Evolutionary conservation across 2,113 vertebrate genomes (phyloP), one percentile per base, ranked within the genome.

Genomic region (Athene cunicularia): DNA sequence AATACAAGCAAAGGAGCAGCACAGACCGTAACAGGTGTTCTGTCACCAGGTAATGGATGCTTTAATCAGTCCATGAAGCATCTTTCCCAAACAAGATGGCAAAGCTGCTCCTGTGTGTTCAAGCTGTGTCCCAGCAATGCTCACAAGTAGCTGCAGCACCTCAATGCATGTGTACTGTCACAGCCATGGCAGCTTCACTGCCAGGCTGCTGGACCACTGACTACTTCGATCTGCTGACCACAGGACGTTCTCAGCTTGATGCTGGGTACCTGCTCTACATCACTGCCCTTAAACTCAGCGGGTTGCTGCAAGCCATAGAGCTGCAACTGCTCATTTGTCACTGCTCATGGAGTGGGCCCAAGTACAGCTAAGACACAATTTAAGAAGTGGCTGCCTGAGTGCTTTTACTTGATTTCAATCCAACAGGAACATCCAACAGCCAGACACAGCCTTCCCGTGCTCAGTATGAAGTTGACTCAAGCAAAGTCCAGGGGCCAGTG

Each of bases 121-220:
- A 3, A 80, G 62, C 7, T 0, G 28, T 4, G 4, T 23, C 30
- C 33, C 75, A 63, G 71, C 23, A 43, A 68, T 1, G 15, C 32
- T 50, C 28, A 32, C 58, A 39, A 30, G 53, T n/a, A 91, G 83
- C 47, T 55, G 26, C 11, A 55, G 52, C 45, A 60, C 66, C 45
- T 72, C 17, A 11, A 22, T 1, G 14, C 27, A 14, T 1, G 3
- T 1, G 2, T 28, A 7, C 21, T 3, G 12, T n/a, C 12, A 21
- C 33, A 39, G 11, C 20, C 37, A 3, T 4, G 15, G 5, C 43
- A 72, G 41, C 41, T 68, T 53, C 33, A 33, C 32, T 5, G 8
- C 30, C 75, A 49, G 1, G 0, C 60, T 62, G 55, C 55, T 62
- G n/a, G 32, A 82, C 4, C 56, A 45, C 37, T 17, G 30, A 13